Evolutionary conservation across 35 echinoderm and acorn worm species (phyloP).

Genomic region (Nesometra sesokonis): DNA sequence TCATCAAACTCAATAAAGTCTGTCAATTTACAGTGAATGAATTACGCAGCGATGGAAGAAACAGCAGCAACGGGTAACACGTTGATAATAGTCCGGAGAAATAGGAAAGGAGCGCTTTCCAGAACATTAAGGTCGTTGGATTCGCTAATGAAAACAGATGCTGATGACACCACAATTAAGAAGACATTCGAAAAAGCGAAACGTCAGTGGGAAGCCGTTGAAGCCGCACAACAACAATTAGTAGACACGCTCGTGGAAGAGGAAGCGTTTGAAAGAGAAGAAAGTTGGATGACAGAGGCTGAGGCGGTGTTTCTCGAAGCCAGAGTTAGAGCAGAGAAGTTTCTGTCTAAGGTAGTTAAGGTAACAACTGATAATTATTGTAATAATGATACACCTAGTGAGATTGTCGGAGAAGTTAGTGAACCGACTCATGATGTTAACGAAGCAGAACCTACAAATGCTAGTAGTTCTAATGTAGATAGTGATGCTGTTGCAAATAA

Average conservation of each 20-base stretch:
- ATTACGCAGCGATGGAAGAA: background rate
- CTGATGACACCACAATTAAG: background rate
- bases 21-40: conserved; percentile 3
- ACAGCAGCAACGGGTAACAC: background rate
- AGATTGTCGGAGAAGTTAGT: too few relatives aligned
- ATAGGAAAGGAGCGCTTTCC: background rate
- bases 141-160: background rate
- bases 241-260: background rate
- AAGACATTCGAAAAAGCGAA: background rate
- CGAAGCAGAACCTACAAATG: too few relatives aligned
- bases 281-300: too few relatives aligned
- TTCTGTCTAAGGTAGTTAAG: too few relatives aligned
- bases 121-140: background rate
- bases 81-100: background rate
- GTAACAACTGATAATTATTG: too few relatives aligned
- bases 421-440: too few relatives aligned
- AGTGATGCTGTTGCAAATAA: too few relatives aligned
- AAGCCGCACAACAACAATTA: background rate
- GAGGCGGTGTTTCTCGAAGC: too few relatives aligned
- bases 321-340: too few relatives aligned
- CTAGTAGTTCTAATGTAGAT: too few relatives aligned
- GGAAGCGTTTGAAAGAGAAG: conserved; percentile 6
- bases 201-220: conserved; percentile 1
- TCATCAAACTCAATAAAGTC: too few relatives aligned
- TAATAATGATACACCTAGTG: too few relatives aligned